Conservation (phyloP, 2,888 invertebrate genomes). For the Suillia variegata region DNA sequence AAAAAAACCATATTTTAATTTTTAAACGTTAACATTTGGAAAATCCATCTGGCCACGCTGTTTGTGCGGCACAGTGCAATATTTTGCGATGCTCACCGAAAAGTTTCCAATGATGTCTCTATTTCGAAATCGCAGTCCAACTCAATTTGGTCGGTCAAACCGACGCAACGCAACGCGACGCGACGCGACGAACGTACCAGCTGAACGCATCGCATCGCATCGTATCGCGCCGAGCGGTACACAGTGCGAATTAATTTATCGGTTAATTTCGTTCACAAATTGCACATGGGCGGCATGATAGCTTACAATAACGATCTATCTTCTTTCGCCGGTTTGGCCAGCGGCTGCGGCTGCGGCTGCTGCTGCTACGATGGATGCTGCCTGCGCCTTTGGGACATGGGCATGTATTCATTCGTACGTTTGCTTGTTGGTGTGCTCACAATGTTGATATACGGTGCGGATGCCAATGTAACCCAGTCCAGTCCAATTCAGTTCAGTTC, state of each 20-base stretch:
- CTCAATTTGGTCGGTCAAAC: constrained; percentile 19
- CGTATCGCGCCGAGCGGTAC: constrained; percentile 11
- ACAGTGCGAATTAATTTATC: constrained; percentile 54
- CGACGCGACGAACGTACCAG: neutral
- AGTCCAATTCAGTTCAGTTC: no score
- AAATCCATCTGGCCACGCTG: no score
- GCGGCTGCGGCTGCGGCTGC: constrained; percentile 16
- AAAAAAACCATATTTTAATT: no score
- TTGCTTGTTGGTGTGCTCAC: no score
- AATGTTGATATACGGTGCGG: no score
- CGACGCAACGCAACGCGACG: neutral
- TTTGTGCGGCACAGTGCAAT: constrained; percentile 22
- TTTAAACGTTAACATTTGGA: no score
- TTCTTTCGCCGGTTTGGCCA: constrained; percentile 27
- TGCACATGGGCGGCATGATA: constrained; percentile 52
- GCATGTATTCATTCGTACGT: neutral
- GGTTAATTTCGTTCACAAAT: constrained; percentile 58
- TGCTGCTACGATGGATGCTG: neutral
- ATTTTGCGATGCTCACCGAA: neutral
- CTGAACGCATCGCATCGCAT: constrained; percentile 2
- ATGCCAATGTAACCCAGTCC: no score
- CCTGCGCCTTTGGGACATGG: neutral
- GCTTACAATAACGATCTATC: constrained; percentile 33
- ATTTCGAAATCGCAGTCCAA: constrained; percentile 24
- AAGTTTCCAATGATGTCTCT: constrained; percentile 31